Percentiles rank a stretch among this genome's conserved stretches.
Evolutionary conservation across 2,797 vertebrate species (phyloP).

Genomic region (Urosaurus nigricauda): DNA sequence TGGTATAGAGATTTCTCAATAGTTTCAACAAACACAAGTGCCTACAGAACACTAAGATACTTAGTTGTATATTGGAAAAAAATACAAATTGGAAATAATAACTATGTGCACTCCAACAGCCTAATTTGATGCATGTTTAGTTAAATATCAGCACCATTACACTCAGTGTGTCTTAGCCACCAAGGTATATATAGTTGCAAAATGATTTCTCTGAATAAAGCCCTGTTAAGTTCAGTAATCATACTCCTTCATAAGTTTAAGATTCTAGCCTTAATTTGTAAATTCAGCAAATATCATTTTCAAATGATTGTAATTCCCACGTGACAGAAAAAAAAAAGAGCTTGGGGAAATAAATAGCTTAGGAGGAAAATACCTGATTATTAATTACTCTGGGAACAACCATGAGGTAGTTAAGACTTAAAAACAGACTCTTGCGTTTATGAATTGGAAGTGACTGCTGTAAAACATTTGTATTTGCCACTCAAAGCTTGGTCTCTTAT

Average conservation of each 20-base stretch:
- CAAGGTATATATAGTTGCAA: background rate
- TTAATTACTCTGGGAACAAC: background rate
- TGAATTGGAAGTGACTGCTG: background rate
- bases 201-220: background rate
- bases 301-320: background rate
- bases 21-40: background rate
- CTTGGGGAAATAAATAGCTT: background rate
- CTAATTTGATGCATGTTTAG: background rate
- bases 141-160: background rate
- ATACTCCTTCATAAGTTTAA: background rate
- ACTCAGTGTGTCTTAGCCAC: background rate
- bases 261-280: background rate
- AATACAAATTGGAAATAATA: background rate
- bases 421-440: background rate
- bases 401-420: background rate
- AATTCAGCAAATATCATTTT: background rate
- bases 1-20: background rate
- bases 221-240: background rate
- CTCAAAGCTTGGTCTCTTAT: background rate
- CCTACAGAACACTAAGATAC: background rate
- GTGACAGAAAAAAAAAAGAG: background rate
- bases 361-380: background rate
- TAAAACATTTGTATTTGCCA: background rate
- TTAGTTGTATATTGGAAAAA: background rate
- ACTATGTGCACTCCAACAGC: background rate